These are phyloP conservation scores for Tortricodes alternella DNA, from an alignment of 2,888 invertebrate species.

Conservation along the genomic window DNA sequence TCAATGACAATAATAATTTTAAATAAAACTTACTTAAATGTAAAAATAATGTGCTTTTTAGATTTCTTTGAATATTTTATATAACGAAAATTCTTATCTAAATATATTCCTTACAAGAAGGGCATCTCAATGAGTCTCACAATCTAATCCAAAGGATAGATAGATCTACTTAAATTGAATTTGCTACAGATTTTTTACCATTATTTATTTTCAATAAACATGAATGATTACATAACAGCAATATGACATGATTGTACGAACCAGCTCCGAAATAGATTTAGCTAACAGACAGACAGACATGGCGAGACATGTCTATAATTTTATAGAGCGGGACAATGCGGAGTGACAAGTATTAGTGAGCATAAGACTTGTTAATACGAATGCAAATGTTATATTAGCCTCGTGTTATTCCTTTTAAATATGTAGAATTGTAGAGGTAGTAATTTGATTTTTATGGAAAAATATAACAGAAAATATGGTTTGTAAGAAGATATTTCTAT, in stretches of 20 bases:
- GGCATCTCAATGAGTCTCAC: neutral
- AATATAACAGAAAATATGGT: neutral
- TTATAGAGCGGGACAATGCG: neutral
- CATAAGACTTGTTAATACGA: neutral
- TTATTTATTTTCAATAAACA: neutral
- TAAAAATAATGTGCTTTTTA: no score
- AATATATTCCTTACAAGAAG: neutral
- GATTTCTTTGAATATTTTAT: no score
- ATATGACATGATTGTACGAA: neutral
- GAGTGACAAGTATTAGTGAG: neutral
- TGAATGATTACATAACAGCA: neutral
- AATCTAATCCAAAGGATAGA: neutral
- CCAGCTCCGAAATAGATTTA: neutral
- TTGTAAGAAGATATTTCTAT: neutral
- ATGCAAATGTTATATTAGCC: no score
- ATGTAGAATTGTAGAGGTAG: no score
- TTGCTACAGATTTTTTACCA: neutral
- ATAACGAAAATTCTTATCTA: no score
- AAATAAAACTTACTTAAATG: no score
- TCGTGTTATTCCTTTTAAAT: no score
- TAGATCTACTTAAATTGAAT: no score
- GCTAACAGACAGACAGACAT: neutral
- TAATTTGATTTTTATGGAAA: neutral
- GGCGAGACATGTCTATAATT: neutral
- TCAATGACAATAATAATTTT: no score